Evolutionary conservation across 1,140 invertebrate genomes (phyloP), one percentile per base, ranked within the genome.

Genomic region (Metaphire vulgaris): DNA sequence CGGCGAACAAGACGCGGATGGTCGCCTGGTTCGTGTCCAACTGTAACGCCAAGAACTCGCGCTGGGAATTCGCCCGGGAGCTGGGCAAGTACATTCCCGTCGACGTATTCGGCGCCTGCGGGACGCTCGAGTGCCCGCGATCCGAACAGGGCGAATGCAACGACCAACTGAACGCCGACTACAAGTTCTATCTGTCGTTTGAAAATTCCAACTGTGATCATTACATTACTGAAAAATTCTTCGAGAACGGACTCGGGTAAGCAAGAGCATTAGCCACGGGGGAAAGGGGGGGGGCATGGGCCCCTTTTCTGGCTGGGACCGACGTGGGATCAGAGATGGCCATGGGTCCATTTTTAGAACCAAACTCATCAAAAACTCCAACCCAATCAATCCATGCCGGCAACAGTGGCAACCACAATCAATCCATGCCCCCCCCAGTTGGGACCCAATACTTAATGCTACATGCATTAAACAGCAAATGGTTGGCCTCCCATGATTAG

Each of bases 91-190:
- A 94, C 85, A 97, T 97, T 76, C 88, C 84, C 74, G 94, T 97
- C 68, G 95, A 97, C 83, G 95, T 97, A 81, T 97, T 94, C 85
- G 95, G 95, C 6, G 91, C 92, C 1, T 97, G 95, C 84, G 94
- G 95, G 32, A 74, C 77, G 6, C 2, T 78, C 28, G 30, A 72
- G 1, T 86, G 85, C 77, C 69, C 77, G 2, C 33, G 32, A 29
- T n/a, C 28, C 16, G 15, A 14, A 28, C 15, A 73, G 72, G 30
- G 64, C 21, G 26, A 56, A 28, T 76, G 75, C 75, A 33, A 41
- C 29, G n/a, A 76, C 29, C 29, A 15, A 2, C 69, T 70, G 29
- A 33, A 67, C 1, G 21, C 56, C n/a, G 73, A 76, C 12, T 81
- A 82, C 69, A 80, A 77, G 33, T 83, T 83, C 65, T 80, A 81